Evolutionary conservation across 1,140 invertebrate species (phyloP).

Genomic region (Drosophila chauvacae): DNA sequence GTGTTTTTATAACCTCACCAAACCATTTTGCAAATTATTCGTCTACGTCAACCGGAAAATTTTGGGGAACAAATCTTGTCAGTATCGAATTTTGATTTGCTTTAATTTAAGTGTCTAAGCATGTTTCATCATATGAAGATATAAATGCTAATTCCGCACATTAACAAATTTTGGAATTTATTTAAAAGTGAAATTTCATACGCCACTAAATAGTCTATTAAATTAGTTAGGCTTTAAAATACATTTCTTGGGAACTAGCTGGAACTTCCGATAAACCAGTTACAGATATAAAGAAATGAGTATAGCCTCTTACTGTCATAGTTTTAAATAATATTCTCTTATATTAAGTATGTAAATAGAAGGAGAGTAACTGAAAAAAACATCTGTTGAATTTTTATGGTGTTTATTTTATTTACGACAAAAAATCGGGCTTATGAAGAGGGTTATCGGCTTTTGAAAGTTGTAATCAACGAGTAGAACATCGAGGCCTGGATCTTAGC

Average conservation of each 20-base stretch:
- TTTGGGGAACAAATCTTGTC: slow-evolving; percentile 43
- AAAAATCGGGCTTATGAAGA: neutral
- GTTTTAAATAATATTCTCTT: too few species aligned
- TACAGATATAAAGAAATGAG: too few species aligned
- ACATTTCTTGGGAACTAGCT: neutral
- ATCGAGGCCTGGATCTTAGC: neutral
- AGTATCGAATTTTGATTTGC: slow-evolving; percentile 73
- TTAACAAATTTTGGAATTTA: neutral
- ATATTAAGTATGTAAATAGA: neutral
- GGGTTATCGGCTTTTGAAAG: neutral
- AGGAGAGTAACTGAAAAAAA: too few species aligned
- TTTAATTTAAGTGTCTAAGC: slow-evolving; percentile 55
- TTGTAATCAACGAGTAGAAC: neutral
- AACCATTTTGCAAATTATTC: slow-evolving; percentile 29
- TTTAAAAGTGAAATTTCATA: neutral
- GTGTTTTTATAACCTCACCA: slow-evolving; percentile 58
- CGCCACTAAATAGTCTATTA: neutral
- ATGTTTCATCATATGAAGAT: neutral
- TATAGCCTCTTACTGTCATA: too few species aligned
- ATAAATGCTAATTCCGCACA: neutral
- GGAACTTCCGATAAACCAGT: neutral
- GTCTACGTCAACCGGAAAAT: slow-evolving; percentile 10
- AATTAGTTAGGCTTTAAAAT: neutral
- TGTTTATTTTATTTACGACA: slow-evolving; percentile 2
- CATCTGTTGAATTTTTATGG: neutral